Conservation (phyloP, 2,797 vertebrate genomes). For the Xenops minutus region DNA sequence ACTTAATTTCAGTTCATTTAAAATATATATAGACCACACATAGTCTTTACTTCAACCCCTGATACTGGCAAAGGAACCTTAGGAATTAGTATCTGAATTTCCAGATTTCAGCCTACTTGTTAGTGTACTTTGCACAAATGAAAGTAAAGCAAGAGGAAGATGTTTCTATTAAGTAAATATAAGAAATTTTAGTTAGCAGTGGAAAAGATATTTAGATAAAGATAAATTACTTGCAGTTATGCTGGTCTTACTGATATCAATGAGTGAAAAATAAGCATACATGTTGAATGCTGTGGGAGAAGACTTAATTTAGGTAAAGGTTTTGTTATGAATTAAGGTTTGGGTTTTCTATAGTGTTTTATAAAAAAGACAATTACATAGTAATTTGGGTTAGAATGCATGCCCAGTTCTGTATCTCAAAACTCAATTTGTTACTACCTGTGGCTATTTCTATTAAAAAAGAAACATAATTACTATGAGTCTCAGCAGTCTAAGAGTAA, state of each 20-base stretch:
- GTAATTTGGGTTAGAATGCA: slow-evolving; percentile 78
- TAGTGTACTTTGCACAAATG: slow-evolving; percentile 30
- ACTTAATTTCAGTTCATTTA: not conserved
- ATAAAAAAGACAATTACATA: slow-evolving; percentile 73
- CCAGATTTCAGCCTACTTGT: slow-evolving; percentile 3
- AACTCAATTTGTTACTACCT: slow-evolving; percentile 81
- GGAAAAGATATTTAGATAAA: not conserved
- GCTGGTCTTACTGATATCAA: not conserved
- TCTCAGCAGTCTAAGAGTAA: slow-evolving; percentile 79
- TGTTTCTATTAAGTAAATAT: slow-evolving; percentile 15
- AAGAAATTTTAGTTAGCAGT: slow-evolving; percentile 6
- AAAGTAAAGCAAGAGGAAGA: slow-evolving; percentile 20
- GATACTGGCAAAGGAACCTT: not conserved
- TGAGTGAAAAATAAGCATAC: not conserved
- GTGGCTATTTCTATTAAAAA: slow-evolving; percentile 82
- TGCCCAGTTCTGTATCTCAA: slow-evolving; percentile 72
- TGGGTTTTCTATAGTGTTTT: slow-evolving; percentile 55
- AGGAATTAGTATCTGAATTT: slow-evolving; percentile 26
- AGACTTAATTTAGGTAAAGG: not conserved
- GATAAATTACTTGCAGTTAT: not conserved
- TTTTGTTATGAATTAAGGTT: slow-evolving; percentile 54
- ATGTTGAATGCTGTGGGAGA: not conserved
- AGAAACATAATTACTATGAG: slow-evolving; percentile 77
- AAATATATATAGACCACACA: not conserved
- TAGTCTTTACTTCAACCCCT: not conserved